Base-by-base conservation (phyloP, 2,113 vertebrate species). In the Dromas ardeola region DNA sequence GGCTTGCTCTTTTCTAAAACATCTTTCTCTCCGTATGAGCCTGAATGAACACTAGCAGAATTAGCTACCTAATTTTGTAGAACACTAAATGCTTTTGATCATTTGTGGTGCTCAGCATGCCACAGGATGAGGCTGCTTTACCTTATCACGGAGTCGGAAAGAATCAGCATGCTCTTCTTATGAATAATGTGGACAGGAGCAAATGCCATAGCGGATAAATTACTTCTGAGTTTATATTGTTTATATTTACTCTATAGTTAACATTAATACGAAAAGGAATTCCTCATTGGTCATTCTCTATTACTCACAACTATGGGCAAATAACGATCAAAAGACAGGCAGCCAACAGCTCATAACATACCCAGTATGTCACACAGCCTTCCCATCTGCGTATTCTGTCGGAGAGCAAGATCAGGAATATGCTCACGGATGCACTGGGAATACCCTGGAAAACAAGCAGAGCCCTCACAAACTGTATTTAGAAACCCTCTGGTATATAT, bases 351-450 rank as follows among this genome's bases (percentile, higher is more conserved):
- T 59, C 53, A 8, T 81, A 84, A 98, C 89, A 3, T 98, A 99
- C 99, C 99, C 98, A 97, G 97, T 81, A 99, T 98, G 81, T 99
- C 99, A 97, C 98, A 99, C 58, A 99, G 97, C 82, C 99, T 97
- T 72, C 99, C 98, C 96, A 99, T 97, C 97, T 99, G 99, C 89
- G 95, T 82, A 77, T 99, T 99, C 98, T 99, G 99, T 21, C 98
- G 97, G 47, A 98, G 63, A 92, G 97, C 72, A 43, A 99, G 98
- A 66, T 98, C 97, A 8, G 95, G 97, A 53, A 98, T 97, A 10
- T 86, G 95, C 81, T 97, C 95, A 77, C 98, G 98, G 91, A 97
- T 93, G 26, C 82, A 34, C 36, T 98, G 96, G 71, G 98, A 91
- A 95, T 98, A 98, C 4, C 99, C 99, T 99, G 97, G 62, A 97